Percentiles rank a stretch among this genome's conserved stretches.
Conservation (phyloP, 2,888 invertebrate species). For the Yponomeuta sedellus region DNA sequence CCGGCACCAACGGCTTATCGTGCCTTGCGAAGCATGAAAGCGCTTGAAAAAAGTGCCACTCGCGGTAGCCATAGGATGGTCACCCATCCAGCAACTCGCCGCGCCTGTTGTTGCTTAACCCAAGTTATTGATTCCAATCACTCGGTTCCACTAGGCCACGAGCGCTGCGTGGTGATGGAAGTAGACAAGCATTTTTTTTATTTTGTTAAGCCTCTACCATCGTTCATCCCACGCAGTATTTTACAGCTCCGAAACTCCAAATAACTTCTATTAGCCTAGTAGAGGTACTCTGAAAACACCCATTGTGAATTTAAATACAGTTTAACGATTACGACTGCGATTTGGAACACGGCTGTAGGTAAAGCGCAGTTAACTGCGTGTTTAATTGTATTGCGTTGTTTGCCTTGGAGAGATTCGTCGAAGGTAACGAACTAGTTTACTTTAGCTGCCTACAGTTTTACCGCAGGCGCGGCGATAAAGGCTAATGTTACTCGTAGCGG, state of each 20-base stretch:
- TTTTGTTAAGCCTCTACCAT: too few species aligned
- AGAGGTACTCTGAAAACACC: neutral
- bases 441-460: neutral
- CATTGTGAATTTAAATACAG: neutral
- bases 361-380: neutral
- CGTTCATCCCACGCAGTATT: too few species aligned
- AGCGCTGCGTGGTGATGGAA: too few species aligned
- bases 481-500: neutral
- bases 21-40: too few species aligned
- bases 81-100: too few species aligned
- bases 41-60: too few species aligned
- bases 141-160: too few species aligned
- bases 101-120: too few species aligned
- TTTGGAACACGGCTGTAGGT: conserved; percentile 2
- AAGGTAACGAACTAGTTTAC: conserved; percentile 1
- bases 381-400: conserved; percentile 3
- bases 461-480: neutral
- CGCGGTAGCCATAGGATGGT: too few species aligned
- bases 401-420: conserved; percentile 2
- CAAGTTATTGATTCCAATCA: too few species aligned
- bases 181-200: too few species aligned
- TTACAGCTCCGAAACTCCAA: neutral
- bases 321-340: neutral
- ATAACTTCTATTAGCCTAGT: neutral
- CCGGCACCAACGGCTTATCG: too few species aligned